A percentile compares a stretch with the other conserved stretches of the same genome.
phyloP scores from a whole-genome alignment of 2,113 vertebrate species.

The Xiphophorus hellerii region DNA sequence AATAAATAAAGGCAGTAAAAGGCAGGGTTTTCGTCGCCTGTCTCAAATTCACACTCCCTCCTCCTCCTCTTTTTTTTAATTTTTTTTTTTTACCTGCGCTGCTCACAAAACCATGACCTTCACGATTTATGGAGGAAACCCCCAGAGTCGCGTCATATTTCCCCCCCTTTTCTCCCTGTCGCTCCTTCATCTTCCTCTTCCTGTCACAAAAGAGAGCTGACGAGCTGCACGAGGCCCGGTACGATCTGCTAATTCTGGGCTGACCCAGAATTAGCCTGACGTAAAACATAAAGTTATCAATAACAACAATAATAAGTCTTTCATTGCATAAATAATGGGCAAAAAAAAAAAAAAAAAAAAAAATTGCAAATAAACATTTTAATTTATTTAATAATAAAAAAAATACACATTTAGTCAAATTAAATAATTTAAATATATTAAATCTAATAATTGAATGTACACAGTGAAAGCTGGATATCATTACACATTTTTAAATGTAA shows the following conservation, averaged over 20 bases:
- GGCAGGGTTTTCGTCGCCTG: constrained; percentile 9
- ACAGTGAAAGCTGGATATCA: neutral
- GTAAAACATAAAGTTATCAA: neutral
- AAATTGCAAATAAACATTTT: neutral
- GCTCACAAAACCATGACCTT: constrained; percentile 67
- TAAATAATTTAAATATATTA: neutral
- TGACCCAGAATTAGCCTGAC: neutral
- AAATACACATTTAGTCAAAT: neutral
- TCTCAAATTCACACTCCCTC: constrained; percentile 24
- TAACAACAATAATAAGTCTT: neutral
- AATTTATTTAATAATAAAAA: neutral
- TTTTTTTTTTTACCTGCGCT: constrained; percentile 48
- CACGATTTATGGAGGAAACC: constrained; percentile 76
- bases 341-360: neutral
- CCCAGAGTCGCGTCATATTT: constrained; percentile 69
- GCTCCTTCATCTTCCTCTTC: constrained; percentile 5
- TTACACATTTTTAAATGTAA: neutral
- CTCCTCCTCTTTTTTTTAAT: constrained; percentile 42
- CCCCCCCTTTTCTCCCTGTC: constrained; percentile 28
- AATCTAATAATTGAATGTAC: no score
- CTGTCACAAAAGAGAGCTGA: constrained; percentile 6
- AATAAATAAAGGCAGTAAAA: neutral
- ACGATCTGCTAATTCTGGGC: neutral
- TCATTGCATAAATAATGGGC: neutral
- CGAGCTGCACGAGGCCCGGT: neutral